These are phyloP conservation scores for Diplodus sargus DNA, from an alignment of 2,797 vertebrate species.

Conservation along the genomic window DNA sequence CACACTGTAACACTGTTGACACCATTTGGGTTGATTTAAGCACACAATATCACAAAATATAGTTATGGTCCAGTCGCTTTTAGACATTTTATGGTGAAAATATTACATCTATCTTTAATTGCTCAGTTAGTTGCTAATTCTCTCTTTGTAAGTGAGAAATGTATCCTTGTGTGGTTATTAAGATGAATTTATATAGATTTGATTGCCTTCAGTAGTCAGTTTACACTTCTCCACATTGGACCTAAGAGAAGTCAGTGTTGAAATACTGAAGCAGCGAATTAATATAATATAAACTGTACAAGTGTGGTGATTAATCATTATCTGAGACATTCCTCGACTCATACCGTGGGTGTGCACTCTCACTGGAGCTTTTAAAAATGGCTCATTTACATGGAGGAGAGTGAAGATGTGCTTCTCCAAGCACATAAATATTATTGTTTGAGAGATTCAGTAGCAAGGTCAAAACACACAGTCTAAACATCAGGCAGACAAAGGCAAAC, in stretches of 20 bases:
- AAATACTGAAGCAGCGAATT: background rate
- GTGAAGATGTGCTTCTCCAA: background rate
- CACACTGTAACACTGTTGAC: no score
- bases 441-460: background rate
- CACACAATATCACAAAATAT: no score
- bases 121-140: background rate
- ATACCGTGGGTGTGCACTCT: background rate
- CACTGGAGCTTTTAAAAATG: background rate
- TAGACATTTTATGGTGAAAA: no score
- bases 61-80: no score
- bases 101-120: background rate
- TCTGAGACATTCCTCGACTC: background rate
- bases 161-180: background rate
- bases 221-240: background rate
- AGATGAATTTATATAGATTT: background rate
- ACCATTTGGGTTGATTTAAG: no score
- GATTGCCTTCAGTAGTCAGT: background rate
- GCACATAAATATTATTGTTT: background rate
- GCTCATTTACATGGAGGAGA: constrained; percentile 5
- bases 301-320: constrained; percentile 1
- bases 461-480: background rate
- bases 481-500: background rate
- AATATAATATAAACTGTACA: background rate
- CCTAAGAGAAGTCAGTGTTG: background rate
- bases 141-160: background rate